phyloP scores from a whole-genome alignment of 2,888 invertebrate species.

The Geophilus truncorum region DNA sequence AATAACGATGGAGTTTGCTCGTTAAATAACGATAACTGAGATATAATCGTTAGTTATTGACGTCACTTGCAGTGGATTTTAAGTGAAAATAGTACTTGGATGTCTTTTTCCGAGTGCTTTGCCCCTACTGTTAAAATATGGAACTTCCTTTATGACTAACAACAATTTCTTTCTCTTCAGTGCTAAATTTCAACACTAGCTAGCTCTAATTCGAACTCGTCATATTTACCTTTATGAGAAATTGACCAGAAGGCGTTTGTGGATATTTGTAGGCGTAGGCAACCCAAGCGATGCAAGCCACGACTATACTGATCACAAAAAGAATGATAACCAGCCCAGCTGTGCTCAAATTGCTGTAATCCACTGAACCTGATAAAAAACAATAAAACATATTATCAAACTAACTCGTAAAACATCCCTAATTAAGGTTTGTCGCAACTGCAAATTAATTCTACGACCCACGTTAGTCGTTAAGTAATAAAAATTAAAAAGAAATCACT shows the following conservation, averaged over 20 bases:
- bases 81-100: too few relatives aligned
- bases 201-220: neutral
- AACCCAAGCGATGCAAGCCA: constrained; percentile 70
- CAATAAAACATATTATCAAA: neutral
- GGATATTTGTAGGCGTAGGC: constrained; percentile 95
- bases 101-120: too few relatives aligned
- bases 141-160: too few relatives aligned
- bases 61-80: too few relatives aligned
- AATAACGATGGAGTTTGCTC: too few relatives aligned
- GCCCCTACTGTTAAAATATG: too few relatives aligned
- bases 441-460: neutral
- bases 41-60: too few relatives aligned
- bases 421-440: neutral
- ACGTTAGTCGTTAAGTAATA: neutral
- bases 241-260: constrained; percentile 89
- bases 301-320: constrained; percentile 63
- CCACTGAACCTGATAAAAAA: constrained; percentile 3
- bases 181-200: too few relatives aligned
- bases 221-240: constrained; percentile 83
- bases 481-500: neutral
- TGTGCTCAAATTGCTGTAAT: constrained; percentile 49
- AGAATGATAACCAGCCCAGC: constrained; percentile 63
- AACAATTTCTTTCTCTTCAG: too few relatives aligned
- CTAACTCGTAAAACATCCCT: neutral
- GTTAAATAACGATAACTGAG: too few relatives aligned